Percentiles rank a stretch among this genome's conserved stretches.
phyloP scores from a whole-genome alignment of 2,888 invertebrate genomes.

The Chrysina gloriosa region DNA sequence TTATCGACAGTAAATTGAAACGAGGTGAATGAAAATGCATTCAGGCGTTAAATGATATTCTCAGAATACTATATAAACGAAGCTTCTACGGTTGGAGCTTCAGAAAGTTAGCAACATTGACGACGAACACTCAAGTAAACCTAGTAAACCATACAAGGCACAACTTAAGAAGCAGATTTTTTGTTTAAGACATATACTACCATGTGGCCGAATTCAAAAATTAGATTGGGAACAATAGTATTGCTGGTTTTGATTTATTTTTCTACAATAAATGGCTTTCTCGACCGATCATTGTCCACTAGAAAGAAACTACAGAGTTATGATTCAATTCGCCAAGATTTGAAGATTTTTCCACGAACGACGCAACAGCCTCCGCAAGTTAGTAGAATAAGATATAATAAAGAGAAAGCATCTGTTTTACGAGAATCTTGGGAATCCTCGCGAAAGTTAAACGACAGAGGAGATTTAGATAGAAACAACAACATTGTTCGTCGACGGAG shows the following conservation, averaged over 20 bases:
- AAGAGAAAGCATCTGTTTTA: neutral
- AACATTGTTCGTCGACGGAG: slow-evolving; percentile 17
- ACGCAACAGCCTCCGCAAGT: neutral
- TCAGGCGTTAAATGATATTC: slow-evolving; percentile 49
- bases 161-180: slow-evolving; percentile 41
- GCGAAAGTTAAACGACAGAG: slow-evolving; percentile 2
- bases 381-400: neutral
- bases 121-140: slow-evolving; percentile 47
- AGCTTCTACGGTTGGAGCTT: slow-evolving; percentile 7
- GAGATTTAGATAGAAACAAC: slow-evolving; percentile 28
- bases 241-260: slow-evolving; percentile 51
- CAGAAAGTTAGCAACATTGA: slow-evolving; percentile 49
- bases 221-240: slow-evolving; percentile 47
- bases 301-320: neutral
- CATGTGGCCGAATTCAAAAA: slow-evolving; percentile 47
- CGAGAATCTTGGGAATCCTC: slow-evolving; percentile 13
- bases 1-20: slow-evolving; percentile 43
- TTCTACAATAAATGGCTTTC: slow-evolving; percentile 46
- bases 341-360: too few relatives aligned
- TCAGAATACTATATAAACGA: slow-evolving; percentile 43
- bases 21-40: slow-evolving; percentile 42
- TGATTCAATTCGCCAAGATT: neutral
- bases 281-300: slow-evolving; percentile 38
- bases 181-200: slow-evolving; percentile 41
- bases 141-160: slow-evolving; percentile 55